Percentiles rank a stretch among this genome's conserved stretches.
These are phyloP conservation scores for Adelges cooleyi DNA, from an alignment of 1,140 invertebrate species.

Conservation along the genomic window DNA sequence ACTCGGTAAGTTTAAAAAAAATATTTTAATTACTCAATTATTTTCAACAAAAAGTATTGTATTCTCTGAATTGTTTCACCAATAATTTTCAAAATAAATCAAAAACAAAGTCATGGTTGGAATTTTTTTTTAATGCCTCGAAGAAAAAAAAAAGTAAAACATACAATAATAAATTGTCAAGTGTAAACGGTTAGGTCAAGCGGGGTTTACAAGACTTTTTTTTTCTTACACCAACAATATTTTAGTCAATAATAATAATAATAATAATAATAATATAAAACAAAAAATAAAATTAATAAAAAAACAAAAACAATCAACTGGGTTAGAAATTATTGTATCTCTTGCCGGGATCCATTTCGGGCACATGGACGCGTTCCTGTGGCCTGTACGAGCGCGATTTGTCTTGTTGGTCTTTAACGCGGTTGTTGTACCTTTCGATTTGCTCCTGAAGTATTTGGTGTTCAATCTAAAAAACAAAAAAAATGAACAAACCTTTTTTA, in stretches of 20 bases:
- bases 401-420: conserved; percentile 77
- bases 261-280: not conserved
- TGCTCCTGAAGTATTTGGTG: conserved; percentile 65
- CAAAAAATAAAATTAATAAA: not conserved
- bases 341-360: conserved; percentile 8
- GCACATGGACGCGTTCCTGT: not conserved
- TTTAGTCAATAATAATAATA: conserved; percentile 7
- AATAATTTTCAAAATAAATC: no score
- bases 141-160: no score
- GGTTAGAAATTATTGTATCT: conserved; percentile 8
- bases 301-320: not conserved
- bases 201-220: no score
- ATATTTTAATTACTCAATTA: no score
- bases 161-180: no score
- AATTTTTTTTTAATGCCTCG: no score
- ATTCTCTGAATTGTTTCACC: no score
- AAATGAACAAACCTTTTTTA: not conserved
- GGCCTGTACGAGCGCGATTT: conserved; percentile 66
- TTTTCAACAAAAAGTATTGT: no score
- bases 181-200: no score
- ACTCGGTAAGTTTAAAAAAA: no score
- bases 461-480: conserved; percentile 5
- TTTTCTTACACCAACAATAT: no score
- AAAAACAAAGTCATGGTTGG: no score
- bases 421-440: conserved; percentile 78